phyloP scores from a whole-genome alignment of 2,113 vertebrate genomes.

The Pionites leucogaster region DNA sequence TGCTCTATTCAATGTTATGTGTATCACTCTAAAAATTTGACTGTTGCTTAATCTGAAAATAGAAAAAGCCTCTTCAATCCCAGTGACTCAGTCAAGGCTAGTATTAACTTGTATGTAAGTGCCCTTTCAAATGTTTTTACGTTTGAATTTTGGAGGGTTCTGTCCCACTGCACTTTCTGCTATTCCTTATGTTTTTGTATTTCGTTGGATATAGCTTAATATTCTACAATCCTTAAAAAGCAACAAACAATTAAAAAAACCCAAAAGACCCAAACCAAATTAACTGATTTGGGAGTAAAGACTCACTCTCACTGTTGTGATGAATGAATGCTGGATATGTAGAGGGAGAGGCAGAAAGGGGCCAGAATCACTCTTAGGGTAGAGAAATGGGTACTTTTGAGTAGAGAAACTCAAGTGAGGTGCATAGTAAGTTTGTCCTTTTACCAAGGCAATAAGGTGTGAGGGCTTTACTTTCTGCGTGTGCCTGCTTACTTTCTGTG shows the following conservation, averaged over 20 bases:
- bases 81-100: not conserved
- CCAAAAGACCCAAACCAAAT: not conserved
- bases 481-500: not conserved
- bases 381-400: not conserved
- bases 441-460: rapidly evolving
- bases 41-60: not conserved
- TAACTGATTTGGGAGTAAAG: not conserved
- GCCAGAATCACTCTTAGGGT: not conserved
- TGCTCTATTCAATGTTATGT: not conserved
- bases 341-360: not conserved
- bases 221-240: not conserved
- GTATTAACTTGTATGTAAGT: not conserved
- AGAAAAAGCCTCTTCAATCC: not conserved
- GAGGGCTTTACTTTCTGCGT: not conserved
- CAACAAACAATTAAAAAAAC: not conserved
- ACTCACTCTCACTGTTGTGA: rapidly evolving
- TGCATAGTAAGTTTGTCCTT: not conserved
- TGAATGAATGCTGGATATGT: not conserved
- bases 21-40: not conserved
- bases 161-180: not conserved
- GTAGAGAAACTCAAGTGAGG: not conserved
- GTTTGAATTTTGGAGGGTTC: not conserved
- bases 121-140: too few relatives aligned
- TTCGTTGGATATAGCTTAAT: not conserved
- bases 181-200: not conserved